These are phyloP conservation scores for Ericerus pela DNA, from an alignment of 1,140 invertebrate species.

Conservation along the genomic window DNA sequence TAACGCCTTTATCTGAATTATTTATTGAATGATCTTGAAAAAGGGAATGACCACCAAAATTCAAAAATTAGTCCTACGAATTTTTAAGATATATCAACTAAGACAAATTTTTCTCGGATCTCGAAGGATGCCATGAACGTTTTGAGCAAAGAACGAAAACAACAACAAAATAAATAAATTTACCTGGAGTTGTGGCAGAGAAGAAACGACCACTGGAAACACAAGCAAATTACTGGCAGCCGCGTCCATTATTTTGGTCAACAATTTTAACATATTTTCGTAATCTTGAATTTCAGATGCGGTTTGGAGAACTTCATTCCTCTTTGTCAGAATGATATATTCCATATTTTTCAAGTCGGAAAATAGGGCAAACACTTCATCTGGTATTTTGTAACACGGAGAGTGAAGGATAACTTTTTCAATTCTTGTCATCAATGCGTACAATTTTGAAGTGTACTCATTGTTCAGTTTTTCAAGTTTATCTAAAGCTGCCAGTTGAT, in stretches of 20 bases:
- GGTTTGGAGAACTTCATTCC: slow-evolving; percentile 55
- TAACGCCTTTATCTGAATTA: too few species aligned
- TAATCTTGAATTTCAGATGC: slow-evolving; percentile 64
- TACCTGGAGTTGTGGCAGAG: slow-evolving; percentile 52
- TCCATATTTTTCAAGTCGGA: slow-evolving; percentile 52
- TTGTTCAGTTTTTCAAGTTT: slow-evolving; percentile 44
- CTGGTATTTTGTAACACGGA: slow-evolving; percentile 46
- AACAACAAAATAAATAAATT: slow-evolving; percentile 8
- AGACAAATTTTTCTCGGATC: too few species aligned
- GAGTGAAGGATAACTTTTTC: slow-evolving; percentile 42
- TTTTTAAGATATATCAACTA: too few species aligned
- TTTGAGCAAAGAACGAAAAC: too few species aligned
- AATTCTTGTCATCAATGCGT: slow-evolving; percentile 36
- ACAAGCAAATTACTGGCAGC: slow-evolving; percentile 62
- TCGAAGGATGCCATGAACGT: too few species aligned
- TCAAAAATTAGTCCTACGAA: too few species aligned
- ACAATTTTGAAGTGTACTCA: slow-evolving; percentile 34
- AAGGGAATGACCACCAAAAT: too few species aligned
- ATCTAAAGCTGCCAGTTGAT: slow-evolving; percentile 48
- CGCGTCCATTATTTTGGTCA: slow-evolving; percentile 64
- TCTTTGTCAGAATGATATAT: slow-evolving; percentile 46
- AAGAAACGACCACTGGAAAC: slow-evolving; percentile 52
- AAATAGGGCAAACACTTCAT: slow-evolving; percentile 43
- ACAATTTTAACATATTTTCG: slow-evolving; percentile 68
- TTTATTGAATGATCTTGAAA: too few species aligned